Evolutionary conservation across 2,113 vertebrate genomes (phyloP).

Genomic region (Vulpes ferrilata): DNA sequence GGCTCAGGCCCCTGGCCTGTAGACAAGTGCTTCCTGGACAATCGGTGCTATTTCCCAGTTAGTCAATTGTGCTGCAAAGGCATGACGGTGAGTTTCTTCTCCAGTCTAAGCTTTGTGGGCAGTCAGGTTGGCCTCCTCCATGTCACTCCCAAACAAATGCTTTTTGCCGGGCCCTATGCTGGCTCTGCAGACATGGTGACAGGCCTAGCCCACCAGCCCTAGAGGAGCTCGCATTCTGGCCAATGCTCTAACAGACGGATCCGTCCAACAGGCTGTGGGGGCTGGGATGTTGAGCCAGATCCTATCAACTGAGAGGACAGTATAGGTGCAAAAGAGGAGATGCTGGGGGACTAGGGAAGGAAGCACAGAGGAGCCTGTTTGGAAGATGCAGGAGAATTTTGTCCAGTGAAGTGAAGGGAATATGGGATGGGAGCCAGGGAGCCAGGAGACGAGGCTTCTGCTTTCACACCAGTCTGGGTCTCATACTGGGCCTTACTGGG

Average conservation of each 20-base stretch:
- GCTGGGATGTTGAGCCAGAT: background rate
- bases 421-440: background rate
- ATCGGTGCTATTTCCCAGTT: slow-evolving; percentile 81
- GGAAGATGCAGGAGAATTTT: background rate
- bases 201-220: background rate
- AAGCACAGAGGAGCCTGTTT: background rate
- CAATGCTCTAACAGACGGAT: background rate
- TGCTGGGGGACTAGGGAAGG: background rate
- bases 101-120: slow-evolving; percentile 66
- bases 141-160: background rate
- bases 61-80: slow-evolving; percentile 81
- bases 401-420: background rate
- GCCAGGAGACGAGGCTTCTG: background rate
- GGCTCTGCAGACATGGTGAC: background rate
- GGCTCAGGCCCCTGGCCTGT: slow-evolving; percentile 76
- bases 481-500: background rate
- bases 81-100: slow-evolving; percentile 73
- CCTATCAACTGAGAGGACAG: background rate
- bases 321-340: background rate
- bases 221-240: background rate
- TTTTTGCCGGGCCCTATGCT: background rate
- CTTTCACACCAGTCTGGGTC: background rate
- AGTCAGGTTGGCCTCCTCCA: background rate
- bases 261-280: background rate
- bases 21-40: slow-evolving; percentile 79